These are phyloP conservation scores for Paramuricea clavata DNA, from an alignment of 92 coral and sea anemone genomes.

Conservation along the genomic window DNA sequence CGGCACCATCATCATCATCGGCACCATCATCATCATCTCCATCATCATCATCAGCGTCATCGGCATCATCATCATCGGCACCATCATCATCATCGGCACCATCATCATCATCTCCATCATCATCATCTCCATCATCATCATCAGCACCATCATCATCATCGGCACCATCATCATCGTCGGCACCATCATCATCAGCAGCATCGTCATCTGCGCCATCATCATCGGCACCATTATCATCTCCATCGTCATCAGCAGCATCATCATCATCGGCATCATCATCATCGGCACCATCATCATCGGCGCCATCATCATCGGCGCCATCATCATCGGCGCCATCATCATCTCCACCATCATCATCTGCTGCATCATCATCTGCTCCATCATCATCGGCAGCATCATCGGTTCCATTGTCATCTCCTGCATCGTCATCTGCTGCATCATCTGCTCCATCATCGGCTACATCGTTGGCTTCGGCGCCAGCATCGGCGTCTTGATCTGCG, in stretches of 20 bases:
- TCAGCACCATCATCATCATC: not conserved
- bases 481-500: conserved; percentile 4
- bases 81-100: no score
- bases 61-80: no score
- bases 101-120: no score
- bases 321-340: conserved; percentile 5
- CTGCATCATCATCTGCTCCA: not conserved
- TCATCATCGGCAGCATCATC: not conserved
- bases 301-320: conserved; percentile 4
- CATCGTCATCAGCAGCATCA: not conserved
- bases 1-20: not conserved
- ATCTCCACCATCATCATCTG: not conserved
- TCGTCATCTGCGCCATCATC: not conserved
- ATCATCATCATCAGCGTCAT: no score
- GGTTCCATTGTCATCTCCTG: not conserved
- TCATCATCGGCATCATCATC: not conserved
- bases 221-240: not conserved
- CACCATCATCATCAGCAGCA: conserved; percentile 11
- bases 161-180: not conserved
- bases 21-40: no score
- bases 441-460: not conserved
- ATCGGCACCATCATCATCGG: not conserved
- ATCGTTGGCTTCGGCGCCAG: not conserved
- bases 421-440: not conserved
- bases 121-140: not conserved